phyloP scores from a whole-genome alignment of 2,113 vertebrate genomes.

The Talpa occidentalis region DNA sequence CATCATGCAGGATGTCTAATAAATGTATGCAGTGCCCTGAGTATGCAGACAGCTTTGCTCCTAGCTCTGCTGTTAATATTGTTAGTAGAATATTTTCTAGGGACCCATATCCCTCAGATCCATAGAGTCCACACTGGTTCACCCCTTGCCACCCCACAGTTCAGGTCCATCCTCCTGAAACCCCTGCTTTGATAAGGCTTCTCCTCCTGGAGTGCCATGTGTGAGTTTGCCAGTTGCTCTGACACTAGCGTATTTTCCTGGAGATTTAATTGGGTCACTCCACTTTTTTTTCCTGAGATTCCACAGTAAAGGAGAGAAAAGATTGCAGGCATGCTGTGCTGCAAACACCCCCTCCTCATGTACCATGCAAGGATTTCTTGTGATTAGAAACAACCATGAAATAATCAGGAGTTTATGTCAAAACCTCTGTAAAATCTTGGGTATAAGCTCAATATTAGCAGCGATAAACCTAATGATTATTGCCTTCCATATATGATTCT shows the following conservation, averaged over 20 bases:
- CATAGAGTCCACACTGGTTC: neutral
- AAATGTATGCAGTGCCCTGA: neutral
- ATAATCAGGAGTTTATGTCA: neutral
- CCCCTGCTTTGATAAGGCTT: neutral
- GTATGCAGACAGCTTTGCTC: no score
- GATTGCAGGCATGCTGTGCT: neutral
- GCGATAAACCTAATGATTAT: neutral
- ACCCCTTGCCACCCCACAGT: neutral
- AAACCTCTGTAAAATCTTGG: neutral
- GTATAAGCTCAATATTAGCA: neutral
- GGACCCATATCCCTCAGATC: no score
- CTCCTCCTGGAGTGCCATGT: neutral
- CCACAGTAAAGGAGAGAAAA: neutral
- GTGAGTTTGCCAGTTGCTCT: neutral
- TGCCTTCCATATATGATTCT: neutral
- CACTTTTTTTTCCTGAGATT: neutral
- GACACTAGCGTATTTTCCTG: neutral
- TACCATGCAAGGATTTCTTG: neutral
- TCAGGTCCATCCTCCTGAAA: neutral
- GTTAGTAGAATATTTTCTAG: neutral
- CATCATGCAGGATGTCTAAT: neutral
- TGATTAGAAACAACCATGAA: neutral
- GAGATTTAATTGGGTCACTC: neutral
- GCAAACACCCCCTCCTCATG: neutral
- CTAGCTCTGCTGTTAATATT: neutral